phyloP scores from a whole-genome alignment of 1,140 invertebrate species.

The Ectropis grisescens region DNA sequence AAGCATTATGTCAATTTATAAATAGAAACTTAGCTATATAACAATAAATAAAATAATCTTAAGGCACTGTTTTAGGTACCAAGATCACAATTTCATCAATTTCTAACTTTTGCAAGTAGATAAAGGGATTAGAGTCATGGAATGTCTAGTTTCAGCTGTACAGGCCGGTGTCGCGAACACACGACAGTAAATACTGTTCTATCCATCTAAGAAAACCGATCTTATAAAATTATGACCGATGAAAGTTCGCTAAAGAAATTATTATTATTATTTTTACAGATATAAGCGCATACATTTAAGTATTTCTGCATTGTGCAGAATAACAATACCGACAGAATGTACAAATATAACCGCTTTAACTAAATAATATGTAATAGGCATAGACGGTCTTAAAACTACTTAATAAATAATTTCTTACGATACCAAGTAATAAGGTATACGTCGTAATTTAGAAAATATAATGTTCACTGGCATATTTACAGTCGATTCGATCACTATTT shows the following conservation, averaged over 20 bases:
- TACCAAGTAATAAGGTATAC: too few species aligned
- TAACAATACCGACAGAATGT: constrained; percentile 69
- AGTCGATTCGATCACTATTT: constrained; percentile 20
- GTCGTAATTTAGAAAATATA: constrained; percentile 1
- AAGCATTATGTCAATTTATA: constrained; percentile 50
- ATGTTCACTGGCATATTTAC: constrained; percentile 28
- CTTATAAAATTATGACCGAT: constrained; percentile 18
- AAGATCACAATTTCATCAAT: constrained; percentile 61
- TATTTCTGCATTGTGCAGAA: constrained; percentile 70
- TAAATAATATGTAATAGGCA: constrained; percentile 45
- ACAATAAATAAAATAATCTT: constrained; percentile 67
- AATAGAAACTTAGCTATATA: constrained; percentile 59
- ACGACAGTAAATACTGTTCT: constrained; percentile 24
- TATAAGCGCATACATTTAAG: constrained; percentile 68
- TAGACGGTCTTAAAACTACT: constrained; percentile 41
- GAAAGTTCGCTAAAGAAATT: constrained; percentile 40
- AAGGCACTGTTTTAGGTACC: constrained; percentile 63
- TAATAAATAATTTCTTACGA: constrained; percentile 56
- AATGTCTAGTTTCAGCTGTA: constrained; percentile 47
- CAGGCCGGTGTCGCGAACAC: constrained; percentile 13
- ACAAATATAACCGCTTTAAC: constrained; percentile 53
- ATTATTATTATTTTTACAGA: constrained; percentile 43
- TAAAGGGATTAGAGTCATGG: constrained; percentile 43
- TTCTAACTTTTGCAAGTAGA: constrained; percentile 25
- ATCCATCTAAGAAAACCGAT: constrained; percentile 16